These are phyloP conservation scores for Orthonyx spaldingii DNA, from an alignment of 2,113 vertebrate species.

Conservation along the genomic window DNA sequence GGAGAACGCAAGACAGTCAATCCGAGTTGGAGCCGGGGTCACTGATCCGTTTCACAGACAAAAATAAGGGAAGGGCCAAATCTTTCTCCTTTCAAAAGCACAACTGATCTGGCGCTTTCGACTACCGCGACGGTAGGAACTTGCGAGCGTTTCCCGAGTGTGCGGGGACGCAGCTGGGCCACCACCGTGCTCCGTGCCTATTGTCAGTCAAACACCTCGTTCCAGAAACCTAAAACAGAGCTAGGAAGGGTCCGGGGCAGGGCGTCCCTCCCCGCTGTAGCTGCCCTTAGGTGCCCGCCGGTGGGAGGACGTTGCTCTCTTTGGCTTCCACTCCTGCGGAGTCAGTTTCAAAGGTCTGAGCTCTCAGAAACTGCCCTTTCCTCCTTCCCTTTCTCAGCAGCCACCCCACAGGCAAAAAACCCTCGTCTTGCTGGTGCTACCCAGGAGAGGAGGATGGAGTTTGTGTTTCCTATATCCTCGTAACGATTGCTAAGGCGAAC, in stretches of 20 bases:
- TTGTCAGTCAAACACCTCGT: not conserved
- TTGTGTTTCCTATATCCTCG: not conserved
- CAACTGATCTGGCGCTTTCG: not conserved
- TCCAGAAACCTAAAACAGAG: not conserved
- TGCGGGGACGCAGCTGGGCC: not conserved
- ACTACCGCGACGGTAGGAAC: not conserved
- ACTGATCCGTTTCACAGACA: constrained; percentile 71
- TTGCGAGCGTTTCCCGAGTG: not conserved
- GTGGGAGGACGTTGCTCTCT: constrained; percentile 17
- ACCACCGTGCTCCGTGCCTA: not conserved
- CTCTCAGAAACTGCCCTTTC: not conserved
- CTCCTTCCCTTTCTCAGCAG: not conserved
- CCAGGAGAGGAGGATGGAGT: not conserved
- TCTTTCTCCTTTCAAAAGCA: not conserved
- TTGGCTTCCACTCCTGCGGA: not conserved
- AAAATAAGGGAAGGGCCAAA: constrained; percentile 45
- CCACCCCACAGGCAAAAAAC: not conserved
- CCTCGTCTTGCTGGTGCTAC: not conserved
- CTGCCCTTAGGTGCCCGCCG: not conserved
- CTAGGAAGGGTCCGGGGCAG: not conserved
- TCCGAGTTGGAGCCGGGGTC: constrained; percentile 72
- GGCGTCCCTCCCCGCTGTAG: not conserved
- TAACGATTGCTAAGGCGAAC: constrained; percentile 30
- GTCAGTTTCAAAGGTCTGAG: constrained; percentile 45
- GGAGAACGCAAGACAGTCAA: constrained; percentile 80